Evolutionary conservation across 2,797 vertebrate genomes (phyloP), one percentile per base, ranked within the genome.

Genomic region (Harpagifer antarcticus): DNA sequence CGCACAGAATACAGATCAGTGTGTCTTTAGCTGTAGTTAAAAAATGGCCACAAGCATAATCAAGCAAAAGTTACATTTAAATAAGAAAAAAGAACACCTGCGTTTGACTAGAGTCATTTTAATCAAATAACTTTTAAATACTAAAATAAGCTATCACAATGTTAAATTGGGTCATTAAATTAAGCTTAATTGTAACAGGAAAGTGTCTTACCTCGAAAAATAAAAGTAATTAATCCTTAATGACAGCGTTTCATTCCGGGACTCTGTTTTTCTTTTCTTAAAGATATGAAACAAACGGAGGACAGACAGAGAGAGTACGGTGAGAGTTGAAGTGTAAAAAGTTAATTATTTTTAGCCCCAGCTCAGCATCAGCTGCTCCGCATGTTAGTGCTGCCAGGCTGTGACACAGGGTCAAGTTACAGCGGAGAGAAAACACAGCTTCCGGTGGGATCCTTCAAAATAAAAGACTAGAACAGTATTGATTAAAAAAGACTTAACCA

Each of bases 301-400:
- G 12, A 68, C 5, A 58, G 58, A 61, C 19, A 60, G 49, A 81
- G 42, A 23, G 66, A 78, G 76, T 74, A 62, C 43, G 49, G 67
- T 64, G 55, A 62, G 71, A 81, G 62, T 8, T 63, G 64, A 17
- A 72, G 72, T 59, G 73, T 62, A 64, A 45, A 87, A 81, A 72
- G 78, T 75, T 70, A 89, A 92, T 92, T 95, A 96, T 96, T 95
- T 95, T 96, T 95, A 95, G 94, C 88, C 70, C 68, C 42, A 20
- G 65, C 50, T n/a, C 63, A 66, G 82, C 72, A 88, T 94, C 94
- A 94, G 93, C 93, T 94, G 93, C 90, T 86, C 90, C 55, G 72
- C 91, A 84, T 76, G 65, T 47, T 48, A 74, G 78, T 74, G 78
- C 86, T 66, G 83, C 63, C 74, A 16, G 66, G 45, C 64, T 47